A percentile compares a stretch with the other conserved stretches of the same genome.
Conservation (phyloP, 2,797 vertebrate genomes). For the Onychomys leucogaster region DNA sequence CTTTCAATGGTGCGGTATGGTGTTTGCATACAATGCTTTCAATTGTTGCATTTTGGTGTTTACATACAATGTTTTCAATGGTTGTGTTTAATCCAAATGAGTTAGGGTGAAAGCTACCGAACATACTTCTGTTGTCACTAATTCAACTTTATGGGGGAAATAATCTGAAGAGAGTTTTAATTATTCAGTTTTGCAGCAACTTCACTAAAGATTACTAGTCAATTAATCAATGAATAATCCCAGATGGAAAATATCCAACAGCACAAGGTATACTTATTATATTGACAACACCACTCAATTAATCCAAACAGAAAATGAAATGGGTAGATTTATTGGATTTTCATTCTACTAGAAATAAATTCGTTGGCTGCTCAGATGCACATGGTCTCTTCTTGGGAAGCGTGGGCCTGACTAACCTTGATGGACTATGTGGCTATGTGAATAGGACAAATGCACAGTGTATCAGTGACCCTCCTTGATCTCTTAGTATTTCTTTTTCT, state of each 20-base stretch:
- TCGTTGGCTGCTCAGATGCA: neutral
- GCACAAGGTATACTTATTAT: slow-evolving; percentile 23
- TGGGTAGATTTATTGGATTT: neutral
- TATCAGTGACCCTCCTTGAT: neutral
- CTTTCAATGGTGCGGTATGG: neutral
- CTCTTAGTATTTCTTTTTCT: neutral
- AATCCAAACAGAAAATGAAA: slow-evolving; percentile 53
- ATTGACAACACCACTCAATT: neutral
- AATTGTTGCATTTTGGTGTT: neutral
- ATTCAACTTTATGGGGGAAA: slow-evolving; percentile 5
- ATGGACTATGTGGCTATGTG: neutral
- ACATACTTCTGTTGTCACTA: neutral
- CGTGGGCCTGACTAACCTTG: neutral
- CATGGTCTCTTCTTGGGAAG: neutral
- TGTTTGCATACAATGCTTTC: neutral
- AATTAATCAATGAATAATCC: slow-evolving; percentile 12
- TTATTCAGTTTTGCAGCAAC: slow-evolving; percentile 39
- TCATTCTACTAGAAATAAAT: slow-evolving; percentile 1
- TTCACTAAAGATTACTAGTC: slow-evolving; percentile 17
- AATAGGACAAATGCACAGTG: neutral
- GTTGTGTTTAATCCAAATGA: neutral
- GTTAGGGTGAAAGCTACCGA: neutral
- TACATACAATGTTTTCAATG: neutral
- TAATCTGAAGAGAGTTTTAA: slow-evolving; percentile 37
- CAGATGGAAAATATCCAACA: neutral